A percentile compares a stretch with the other conserved stretches of the same genome.
Evolutionary conservation across 2,888 invertebrate genomes (phyloP).

Genomic region (Eupithecia pulchellata): DNA sequence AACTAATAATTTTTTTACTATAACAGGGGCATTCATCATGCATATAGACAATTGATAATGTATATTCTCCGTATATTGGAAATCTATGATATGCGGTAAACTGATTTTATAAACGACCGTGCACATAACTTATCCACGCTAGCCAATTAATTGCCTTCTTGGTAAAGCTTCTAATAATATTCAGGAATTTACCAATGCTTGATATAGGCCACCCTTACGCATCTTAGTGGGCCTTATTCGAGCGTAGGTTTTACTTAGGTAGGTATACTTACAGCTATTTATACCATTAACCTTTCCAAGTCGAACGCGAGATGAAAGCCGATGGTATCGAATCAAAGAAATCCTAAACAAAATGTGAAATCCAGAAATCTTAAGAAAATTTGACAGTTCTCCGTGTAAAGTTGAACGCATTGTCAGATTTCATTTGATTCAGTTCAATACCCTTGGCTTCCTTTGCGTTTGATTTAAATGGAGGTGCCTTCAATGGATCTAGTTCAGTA

Average conservation of each 20-base stretch:
- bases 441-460: not conserved
- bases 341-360: not conserved
- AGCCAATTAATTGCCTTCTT: not conserved
- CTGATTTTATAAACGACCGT: not conserved
- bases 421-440: not conserved
- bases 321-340: not conserved
- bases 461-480: not conserved
- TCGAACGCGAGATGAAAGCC: not conserved
- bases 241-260: not conserved
- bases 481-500: no score
- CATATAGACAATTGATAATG: not conserved
- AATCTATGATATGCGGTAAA: not conserved
- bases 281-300: not conserved
- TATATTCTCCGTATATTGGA: no score
- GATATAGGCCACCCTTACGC: not conserved
- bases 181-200: not conserved
- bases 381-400: not conserved
- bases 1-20: not conserved
- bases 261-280: not conserved
- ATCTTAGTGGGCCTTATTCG: not conserved
- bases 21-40: constrained; percentile 2
- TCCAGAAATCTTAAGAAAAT: not conserved
- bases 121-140: not conserved
- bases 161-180: not conserved
- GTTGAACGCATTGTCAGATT: not conserved